Conservation (phyloP, 2,113 vertebrate species). For the Pituophis catenifer region DNA sequence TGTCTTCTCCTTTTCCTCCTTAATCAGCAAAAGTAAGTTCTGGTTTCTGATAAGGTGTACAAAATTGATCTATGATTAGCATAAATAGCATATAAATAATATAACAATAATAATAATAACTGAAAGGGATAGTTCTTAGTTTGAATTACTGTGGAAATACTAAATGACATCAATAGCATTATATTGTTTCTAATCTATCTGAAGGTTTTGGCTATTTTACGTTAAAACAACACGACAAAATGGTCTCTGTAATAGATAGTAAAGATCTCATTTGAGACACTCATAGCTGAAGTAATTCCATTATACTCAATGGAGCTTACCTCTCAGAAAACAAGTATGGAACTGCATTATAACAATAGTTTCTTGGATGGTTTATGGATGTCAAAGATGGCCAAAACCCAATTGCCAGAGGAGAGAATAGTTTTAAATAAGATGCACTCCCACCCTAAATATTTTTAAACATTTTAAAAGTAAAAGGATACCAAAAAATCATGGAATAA, state of each 20-base stretch:
- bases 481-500: slow-evolving; percentile 74
- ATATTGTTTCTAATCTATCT: slow-evolving; percentile 37
- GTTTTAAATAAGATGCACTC: slow-evolving; percentile 61
- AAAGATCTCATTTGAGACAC: slow-evolving; percentile 43
- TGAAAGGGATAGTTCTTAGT: slow-evolving; percentile 41
- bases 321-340: neutral
- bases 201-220: slow-evolving; percentile 36
- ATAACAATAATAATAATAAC: slow-evolving; percentile 23
- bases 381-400: slow-evolving; percentile 52
- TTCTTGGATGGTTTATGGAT: slow-evolving; percentile 28
- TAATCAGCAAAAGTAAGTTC: slow-evolving; percentile 55
- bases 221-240: slow-evolving; percentile 29
- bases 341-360: neutral
- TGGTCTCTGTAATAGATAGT: slow-evolving; percentile 46
- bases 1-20: slow-evolving; percentile 50
- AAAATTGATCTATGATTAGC: slow-evolving; percentile 63
- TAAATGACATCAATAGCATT: slow-evolving; percentile 52
- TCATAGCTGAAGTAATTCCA: neutral
- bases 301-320: neutral
- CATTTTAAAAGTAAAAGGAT: slow-evolving; percentile 73
- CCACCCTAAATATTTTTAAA: slow-evolving; percentile 66
- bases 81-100: slow-evolving; percentile 66
- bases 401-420: slow-evolving; percentile 57
- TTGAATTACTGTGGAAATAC: slow-evolving; percentile 56
- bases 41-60: slow-evolving; percentile 58